Percentiles rank a stretch among this genome's conserved stretches.
phyloP scores from a whole-genome alignment of 2,797 vertebrate genomes.

The Nothura maculosa region DNA sequence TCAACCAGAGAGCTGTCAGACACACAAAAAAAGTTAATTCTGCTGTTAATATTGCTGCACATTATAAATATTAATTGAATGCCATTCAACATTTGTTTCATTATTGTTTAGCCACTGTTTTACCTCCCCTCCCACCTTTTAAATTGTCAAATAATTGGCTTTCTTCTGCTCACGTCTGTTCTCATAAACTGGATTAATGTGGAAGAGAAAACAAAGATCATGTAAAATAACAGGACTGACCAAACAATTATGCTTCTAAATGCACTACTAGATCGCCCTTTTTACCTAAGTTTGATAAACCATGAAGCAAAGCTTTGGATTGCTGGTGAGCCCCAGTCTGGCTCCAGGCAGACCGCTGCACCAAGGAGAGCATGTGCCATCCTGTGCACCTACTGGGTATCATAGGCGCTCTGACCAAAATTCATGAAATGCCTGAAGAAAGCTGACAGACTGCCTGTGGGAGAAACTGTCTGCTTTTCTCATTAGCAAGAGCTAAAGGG shows the following conservation, averaged over 20 bases:
- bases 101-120: constrained; percentile 66
- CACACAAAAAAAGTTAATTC: constrained; percentile 73
- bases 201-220: not conserved
- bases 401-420: constrained; percentile 6
- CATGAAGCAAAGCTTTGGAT: not conserved
- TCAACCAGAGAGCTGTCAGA: constrained; percentile 77
- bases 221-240: not conserved
- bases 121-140: constrained; percentile 19
- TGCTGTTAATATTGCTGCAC: constrained; percentile 64
- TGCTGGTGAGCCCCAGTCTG: not conserved
- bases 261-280: not conserved
- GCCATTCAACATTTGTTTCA: constrained; percentile 70
- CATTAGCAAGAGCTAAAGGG: constrained; percentile 71
- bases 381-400: not conserved
- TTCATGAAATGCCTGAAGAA: constrained; percentile 55
- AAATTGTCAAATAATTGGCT: constrained; percentile 70
- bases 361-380: not conserved
- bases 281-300: constrained; percentile 1
- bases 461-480: constrained; percentile 68
- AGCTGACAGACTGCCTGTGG: constrained; percentile 67
- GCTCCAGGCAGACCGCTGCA: not conserved
- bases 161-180: constrained; percentile 43
- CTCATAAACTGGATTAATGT: not conserved
- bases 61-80: constrained; percentile 75
- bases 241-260: not conserved